phyloP scores from a whole-genome alignment of 2,113 vertebrate genomes.

The Picathartes gymnocephalus region DNA sequence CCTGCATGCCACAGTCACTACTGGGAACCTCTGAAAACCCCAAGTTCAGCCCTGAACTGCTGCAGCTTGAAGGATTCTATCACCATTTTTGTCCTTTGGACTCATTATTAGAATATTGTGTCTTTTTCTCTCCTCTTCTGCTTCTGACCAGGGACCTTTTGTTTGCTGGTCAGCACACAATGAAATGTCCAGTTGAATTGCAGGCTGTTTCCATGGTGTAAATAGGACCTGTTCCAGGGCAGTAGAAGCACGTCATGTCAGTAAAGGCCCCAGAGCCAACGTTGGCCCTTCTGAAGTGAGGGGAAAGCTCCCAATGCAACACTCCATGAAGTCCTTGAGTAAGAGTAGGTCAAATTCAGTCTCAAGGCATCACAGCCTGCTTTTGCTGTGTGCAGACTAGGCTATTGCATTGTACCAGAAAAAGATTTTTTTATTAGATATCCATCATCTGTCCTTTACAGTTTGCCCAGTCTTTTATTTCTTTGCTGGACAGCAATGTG shows the following conservation, averaged over 20 bases:
- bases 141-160: not conserved
- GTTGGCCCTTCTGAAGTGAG: not conserved
- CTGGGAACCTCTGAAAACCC: not conserved
- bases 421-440: not conserved
- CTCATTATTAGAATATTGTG: not conserved
- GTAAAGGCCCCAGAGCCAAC: not conserved
- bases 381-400: not conserved
- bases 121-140: not conserved
- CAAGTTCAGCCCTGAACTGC: not conserved
- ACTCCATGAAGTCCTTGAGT: too few species aligned
- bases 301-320: accelerated
- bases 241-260: accelerated
- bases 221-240: not conserved
- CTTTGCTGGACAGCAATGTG: not conserved
- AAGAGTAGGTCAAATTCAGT: not conserved
- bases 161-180: not conserved
- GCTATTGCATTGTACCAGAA: not conserved
- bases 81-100: not conserved
- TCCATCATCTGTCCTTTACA: not conserved
- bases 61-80: not conserved
- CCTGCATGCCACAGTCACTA: not conserved
- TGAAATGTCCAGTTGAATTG: not conserved
- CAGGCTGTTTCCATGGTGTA: not conserved
- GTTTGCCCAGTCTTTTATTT: not conserved
- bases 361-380: not conserved